Base-by-base conservation (phyloP, 2,888 invertebrate species). In the Perizoma flavofasciatum region DNA sequence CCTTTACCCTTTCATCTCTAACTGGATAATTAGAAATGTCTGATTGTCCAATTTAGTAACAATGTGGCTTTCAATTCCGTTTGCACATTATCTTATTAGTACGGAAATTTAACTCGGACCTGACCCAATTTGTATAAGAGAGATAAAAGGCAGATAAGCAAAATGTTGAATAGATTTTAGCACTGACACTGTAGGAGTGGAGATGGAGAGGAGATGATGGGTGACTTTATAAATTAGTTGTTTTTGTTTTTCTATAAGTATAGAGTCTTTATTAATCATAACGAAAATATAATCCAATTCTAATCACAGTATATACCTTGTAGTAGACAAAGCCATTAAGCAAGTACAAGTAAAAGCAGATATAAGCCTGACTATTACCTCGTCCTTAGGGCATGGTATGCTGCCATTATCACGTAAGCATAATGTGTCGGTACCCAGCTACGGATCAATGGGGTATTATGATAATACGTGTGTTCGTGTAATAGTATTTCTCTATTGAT, bases 11-110 rank as follows among this genome's bases (percentile, higher is more conserved):
- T 48, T 55, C 47, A 40, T 55, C 58, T 51, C 48, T 56, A 63
- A 59, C 45, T 49, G 63, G 53, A 56, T 62, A 58, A 62, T 62
- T 62, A 58, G 55, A 58, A 62, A 49, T 49, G 59, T 57, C 56
- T 62, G 54, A 55, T 46, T 59, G 49, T 57, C 43, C 54, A 62
- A 52, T 60, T 50, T 33, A 53, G 33, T n/a, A 8, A 35, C 50
- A 50, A 48, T 49, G 60, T 52, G 37, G 56, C 54, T 63, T 59
- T 49, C 54, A 59, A 63, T 65, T 60, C 40, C 44, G 48, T 44
- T 51, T 11, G 48, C 39, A 49, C 39, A 52, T 62, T 55, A 60
- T 65, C 59, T 58, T 55, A 53, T 63, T 55, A 58, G 52, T 22
- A 55, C 62, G 65, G 55, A 63, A 59, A 50, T 51, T 62, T 61